phyloP scores from a whole-genome alignment of 2,113 vertebrate species.

The Gallinago paraguaiae region DNA sequence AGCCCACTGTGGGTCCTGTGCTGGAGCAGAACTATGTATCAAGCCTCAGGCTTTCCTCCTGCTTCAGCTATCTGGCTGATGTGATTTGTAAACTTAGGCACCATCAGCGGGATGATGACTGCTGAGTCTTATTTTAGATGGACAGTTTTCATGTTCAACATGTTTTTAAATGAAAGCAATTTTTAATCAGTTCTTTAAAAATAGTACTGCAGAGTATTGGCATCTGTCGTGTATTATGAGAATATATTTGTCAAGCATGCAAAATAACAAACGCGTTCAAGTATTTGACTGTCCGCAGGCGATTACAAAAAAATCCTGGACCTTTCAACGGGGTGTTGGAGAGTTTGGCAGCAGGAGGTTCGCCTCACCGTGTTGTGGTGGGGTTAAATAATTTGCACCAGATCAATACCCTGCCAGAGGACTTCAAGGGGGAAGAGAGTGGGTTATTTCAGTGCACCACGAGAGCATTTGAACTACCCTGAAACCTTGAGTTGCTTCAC shows the following conservation, averaged over 20 bases:
- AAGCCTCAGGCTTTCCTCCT: neutral
- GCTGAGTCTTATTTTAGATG: slow-evolving; percentile 60
- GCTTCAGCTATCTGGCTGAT: slow-evolving; percentile 16
- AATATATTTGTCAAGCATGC: slow-evolving; percentile 30
- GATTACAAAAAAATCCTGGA: neutral
- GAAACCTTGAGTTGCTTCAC: slow-evolving; percentile 38
- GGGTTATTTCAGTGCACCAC: neutral
- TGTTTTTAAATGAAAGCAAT: slow-evolving; percentile 57
- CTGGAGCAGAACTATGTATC: neutral
- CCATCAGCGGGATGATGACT: slow-evolving; percentile 25
- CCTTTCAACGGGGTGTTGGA: neutral
- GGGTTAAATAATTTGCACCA: neutral
- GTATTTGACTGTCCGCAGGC: neutral
- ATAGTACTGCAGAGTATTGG: slow-evolving; percentile 49
- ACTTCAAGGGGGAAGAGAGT: neutral
- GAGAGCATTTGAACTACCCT: neutral
- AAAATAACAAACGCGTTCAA: slow-evolving; percentile 46
- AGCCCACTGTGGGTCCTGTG: neutral
- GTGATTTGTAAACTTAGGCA: slow-evolving; percentile 47
- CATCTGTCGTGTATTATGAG: slow-evolving; percentile 45
- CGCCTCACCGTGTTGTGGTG: neutral
- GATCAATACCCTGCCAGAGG: neutral
- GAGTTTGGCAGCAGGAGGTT: neutral
- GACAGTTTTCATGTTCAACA: slow-evolving; percentile 57
- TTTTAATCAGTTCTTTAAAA: slow-evolving; percentile 62